These are phyloP conservation scores for Peromyscus maniculatus DNA, from an alignment of 2,113 vertebrate species.

Conservation along the genomic window DNA sequence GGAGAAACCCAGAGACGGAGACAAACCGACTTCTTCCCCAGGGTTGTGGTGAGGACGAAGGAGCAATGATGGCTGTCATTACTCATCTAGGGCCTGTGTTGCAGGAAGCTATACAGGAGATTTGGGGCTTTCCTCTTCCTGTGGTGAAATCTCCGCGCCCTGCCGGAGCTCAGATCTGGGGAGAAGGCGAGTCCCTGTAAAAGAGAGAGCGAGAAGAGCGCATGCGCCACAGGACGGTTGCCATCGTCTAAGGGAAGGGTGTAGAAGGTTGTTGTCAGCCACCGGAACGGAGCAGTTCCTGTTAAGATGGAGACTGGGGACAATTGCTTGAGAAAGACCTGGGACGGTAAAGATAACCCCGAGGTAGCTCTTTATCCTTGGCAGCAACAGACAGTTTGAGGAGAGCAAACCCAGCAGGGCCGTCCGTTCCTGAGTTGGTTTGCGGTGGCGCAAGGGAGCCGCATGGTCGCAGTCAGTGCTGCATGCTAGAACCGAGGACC, in stretches of 20 bases:
- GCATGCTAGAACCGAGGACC: not conserved
- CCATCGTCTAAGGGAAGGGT: not conserved
- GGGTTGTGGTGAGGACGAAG: not conserved
- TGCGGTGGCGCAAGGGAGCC: not conserved
- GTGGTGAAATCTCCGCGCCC: not conserved
- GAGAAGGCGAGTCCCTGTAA: not conserved
- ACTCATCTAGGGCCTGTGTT: not conserved
- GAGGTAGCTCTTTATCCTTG: not conserved
- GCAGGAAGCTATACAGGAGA: not conserved
- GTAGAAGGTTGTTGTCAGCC: not conserved
- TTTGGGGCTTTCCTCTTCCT: not conserved
- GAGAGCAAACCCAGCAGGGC: not conserved
- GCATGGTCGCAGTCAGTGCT: not conserved
- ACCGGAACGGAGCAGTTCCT: not conserved
- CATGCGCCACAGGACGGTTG: not conserved
- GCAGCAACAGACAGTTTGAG: not conserved
- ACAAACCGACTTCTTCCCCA: not conserved
- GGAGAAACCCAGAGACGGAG: not conserved
- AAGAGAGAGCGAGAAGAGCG: not conserved
- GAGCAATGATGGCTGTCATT: not conserved
- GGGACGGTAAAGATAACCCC: not conserved
- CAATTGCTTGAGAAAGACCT: not conserved
- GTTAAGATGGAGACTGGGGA: not conserved
- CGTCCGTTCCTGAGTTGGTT: not conserved
- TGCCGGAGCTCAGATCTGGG: not conserved